Evolutionary conservation across 2,797 vertebrate genomes (phyloP).

Genomic region (Sphaeramia orbicularis): DNA sequence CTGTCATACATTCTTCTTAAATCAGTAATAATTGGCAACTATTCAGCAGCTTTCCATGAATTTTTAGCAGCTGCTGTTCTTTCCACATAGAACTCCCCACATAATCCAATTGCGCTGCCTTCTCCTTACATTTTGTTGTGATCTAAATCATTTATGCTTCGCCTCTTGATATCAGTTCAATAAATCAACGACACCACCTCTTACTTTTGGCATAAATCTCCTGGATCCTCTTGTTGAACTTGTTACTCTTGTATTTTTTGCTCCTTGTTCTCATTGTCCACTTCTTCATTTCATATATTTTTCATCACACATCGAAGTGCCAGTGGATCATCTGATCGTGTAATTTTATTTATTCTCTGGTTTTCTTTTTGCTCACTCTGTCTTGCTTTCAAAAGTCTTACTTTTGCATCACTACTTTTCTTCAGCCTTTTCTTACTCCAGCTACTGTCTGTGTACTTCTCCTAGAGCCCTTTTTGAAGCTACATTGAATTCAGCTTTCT

Average conservation of each 20-base stretch:
- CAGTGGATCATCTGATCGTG: conserved; percentile 32
- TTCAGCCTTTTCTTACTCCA: conserved; percentile 22
- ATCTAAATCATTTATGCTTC: conserved; percentile 16
- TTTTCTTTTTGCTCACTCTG: conserved; percentile 11
- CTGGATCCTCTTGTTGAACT: conserved; percentile 16
- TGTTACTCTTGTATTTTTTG: conserved; percentile 2
- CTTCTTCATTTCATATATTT: conserved; percentile 35
- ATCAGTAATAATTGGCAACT: background rate
- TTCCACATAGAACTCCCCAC: background rate
- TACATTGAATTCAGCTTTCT: conserved; percentile 35
- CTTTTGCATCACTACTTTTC: conserved; percentile 34
- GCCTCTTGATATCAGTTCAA: conserved; percentile 3
- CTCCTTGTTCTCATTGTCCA: conserved; percentile 23
- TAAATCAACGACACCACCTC: conserved; percentile 16
- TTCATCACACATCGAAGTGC: conserved; percentile 30
- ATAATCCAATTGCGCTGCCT: conserved; percentile 3
- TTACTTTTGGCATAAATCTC: conserved; percentile 29
- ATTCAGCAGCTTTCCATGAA: background rate
- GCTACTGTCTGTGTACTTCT: background rate
- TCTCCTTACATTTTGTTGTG: conserved; percentile 11
- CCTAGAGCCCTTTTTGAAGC: conserved; percentile 10
- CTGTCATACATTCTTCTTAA: background rate
- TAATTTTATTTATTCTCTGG: conserved; percentile 35
- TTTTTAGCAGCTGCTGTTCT: conserved; percentile 1
- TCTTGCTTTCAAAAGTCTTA: background rate